phyloP scores from a whole-genome alignment of 2,888 invertebrate species.

The Lasioglossum zephyrum region DNA sequence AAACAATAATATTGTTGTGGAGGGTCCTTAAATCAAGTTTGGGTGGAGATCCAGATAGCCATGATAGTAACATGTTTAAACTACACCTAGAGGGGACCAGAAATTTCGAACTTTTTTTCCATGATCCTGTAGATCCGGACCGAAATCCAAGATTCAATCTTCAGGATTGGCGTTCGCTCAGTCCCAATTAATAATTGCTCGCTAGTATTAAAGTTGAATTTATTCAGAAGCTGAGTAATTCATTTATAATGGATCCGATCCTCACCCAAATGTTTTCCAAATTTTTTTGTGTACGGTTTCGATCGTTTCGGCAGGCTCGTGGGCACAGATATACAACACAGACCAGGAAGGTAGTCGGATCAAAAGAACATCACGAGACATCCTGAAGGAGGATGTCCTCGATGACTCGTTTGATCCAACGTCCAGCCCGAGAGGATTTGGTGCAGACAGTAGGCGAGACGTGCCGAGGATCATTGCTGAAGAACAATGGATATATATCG shows the following conservation, averaged over 20 bases:
- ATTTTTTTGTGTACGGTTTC: neutral
- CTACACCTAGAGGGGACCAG: no score
- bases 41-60: no score
- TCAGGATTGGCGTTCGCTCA: no score
- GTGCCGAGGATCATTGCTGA: conserved; percentile 76
- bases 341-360: conserved; percentile 59
- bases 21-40: no score
- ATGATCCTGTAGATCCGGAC: no score
- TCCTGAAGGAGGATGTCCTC: neutral
- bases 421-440: conserved; percentile 63
- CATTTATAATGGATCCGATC: neutral
- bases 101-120: no score
- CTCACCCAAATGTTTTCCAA: neutral
- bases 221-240: no score
- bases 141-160: no score
- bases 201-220: no score
- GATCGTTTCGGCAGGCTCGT: conserved; percentile 42
- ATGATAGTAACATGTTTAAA: no score
- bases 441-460: conserved; percentile 79
- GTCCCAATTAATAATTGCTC: no score
- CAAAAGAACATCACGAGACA: conserved; percentile 48
- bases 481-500: conserved; percentile 73
- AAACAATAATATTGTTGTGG: no score
- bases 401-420: conserved; percentile 65
- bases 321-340: conserved; percentile 71